Base-by-base conservation (phyloP, 2,797 vertebrate genomes). In the Epinephelus awoara region DNA sequence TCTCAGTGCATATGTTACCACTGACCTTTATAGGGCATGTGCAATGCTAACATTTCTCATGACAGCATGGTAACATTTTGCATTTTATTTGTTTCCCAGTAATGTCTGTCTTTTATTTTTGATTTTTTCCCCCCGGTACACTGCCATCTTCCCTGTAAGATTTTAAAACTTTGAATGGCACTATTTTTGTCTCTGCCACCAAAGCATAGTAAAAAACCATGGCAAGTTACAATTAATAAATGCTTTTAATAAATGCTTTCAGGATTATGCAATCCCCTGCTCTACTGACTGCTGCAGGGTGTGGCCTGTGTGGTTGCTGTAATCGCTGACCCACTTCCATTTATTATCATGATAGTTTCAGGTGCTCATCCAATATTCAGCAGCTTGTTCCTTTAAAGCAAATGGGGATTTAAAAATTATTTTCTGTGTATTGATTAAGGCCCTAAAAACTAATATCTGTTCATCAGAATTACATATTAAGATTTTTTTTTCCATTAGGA, bases 1-100 rank as follows among this genome's bases (percentile, higher is more conserved):
- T 87, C 76, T 86, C 66, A 44, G 72, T 59, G 52, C 82, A 87
- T 83, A 88, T 84, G 82, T 77, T 85, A 80, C 71, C 67, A 13
- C 72, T 87, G 89, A 92, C 88, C 83, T 91, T 92, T 89, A 79
- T 85, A 83, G 76, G 70, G 75, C 81, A 82, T 8, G 59, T 12
- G 18, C 79, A 54, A 79, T 56, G 55, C 49, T 52, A 78, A 66
- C 83, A 88, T 88, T 86, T 80, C 34, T 83, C 82, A 54, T 78
- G 86, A 84, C 85, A 87, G 69, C 42, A 27, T 27, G 42, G 69
- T 69, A 85, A 49, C 58, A 87, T 79, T 88, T 80, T 83, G 63
- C 62, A 72, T 79, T 87, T 80, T 80, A 85, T 83, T 77, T 80
- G 70, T 66, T 52, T 77, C 46, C 49, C 17, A 1, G 67, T 78